Evolutionary conservation across 2,797 vertebrate genomes (phyloP).

Genomic region (Ceryle rudis): DNA sequence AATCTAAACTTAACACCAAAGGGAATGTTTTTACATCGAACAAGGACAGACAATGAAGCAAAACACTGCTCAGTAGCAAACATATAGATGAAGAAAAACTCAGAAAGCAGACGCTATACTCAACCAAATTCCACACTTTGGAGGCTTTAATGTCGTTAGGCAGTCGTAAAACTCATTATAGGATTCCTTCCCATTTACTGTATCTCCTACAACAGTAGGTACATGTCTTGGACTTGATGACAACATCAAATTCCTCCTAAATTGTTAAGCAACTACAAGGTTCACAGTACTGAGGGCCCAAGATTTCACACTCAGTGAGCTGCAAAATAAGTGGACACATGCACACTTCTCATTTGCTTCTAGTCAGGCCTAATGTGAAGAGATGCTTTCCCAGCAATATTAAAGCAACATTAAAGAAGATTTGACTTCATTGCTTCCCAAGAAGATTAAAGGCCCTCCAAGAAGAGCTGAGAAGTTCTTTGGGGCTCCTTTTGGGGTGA

Average conservation of each 20-base stretch:
- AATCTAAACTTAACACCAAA: constrained; percentile 49
- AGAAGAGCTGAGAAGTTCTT: constrained; percentile 17
- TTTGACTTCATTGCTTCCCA: constrained; percentile 63
- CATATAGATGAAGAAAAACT: background rate
- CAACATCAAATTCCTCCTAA: constrained; percentile 68
- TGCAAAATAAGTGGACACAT: constrained; percentile 48
- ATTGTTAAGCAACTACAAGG: constrained; percentile 50
- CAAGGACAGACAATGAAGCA: constrained; percentile 39
- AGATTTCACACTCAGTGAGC: constrained; percentile 65
- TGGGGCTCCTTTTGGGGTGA: constrained; percentile 27
- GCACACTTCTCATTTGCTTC: constrained; percentile 58
- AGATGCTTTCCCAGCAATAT: constrained; percentile 56
- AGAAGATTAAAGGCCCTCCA: constrained; percentile 68
- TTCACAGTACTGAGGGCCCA: constrained; percentile 47
- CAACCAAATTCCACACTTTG: background rate
- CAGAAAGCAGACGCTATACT: background rate
- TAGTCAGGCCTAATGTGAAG: constrained; percentile 47
- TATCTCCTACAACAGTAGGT: constrained; percentile 47
- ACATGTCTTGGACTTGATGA: constrained; percentile 34
- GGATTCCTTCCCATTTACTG: background rate
- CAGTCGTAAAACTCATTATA: constrained; percentile 8
- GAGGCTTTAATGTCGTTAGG: background rate
- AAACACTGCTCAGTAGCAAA: background rate
- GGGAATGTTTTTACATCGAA: background rate
- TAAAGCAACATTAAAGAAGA: constrained; percentile 68